Conservation (phyloP, 1,140 invertebrate species). For the Galleria mellonella region DNA sequence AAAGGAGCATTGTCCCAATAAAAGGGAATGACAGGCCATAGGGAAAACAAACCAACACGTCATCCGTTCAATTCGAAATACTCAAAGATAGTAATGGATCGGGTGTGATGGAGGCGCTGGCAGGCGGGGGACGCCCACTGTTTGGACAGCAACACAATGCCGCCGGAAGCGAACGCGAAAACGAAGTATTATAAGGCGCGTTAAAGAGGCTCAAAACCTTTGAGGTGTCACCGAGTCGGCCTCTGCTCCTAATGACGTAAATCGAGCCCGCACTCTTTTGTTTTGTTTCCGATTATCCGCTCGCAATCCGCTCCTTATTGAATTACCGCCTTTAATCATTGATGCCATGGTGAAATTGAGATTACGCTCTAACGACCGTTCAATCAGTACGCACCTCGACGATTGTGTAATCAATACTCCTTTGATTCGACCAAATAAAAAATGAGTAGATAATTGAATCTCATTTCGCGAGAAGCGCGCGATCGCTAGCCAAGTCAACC, state of each 20-base stretch:
- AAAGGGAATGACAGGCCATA: conserved; percentile 1
- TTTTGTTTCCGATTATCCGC: conserved; percentile 45
- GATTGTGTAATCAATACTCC: conserved; percentile 49
- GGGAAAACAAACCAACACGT: not conserved
- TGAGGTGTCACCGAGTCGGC: conserved; percentile 17
- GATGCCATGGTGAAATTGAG: conserved; percentile 2
- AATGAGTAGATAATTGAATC: conserved; percentile 32
- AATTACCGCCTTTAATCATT: conserved; percentile 65
- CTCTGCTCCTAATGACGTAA: conserved; percentile 51
- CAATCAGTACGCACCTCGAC: conserved; percentile 37
- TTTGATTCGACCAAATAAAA: conserved; percentile 46
- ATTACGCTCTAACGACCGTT: conserved; percentile 35
- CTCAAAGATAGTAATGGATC: conserved; percentile 7
- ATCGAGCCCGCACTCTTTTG: conserved; percentile 49
- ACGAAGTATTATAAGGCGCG: conserved; percentile 18
- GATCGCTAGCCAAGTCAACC: no score
- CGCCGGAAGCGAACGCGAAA: conserved; percentile 22
- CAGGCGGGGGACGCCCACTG: conserved; percentile 9
- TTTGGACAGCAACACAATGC: conserved; percentile 51
- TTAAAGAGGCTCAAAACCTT: conserved; percentile 14
- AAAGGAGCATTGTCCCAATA: conserved; percentile 1
- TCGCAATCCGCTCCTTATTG: conserved; percentile 49
- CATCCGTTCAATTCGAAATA: not conserved
- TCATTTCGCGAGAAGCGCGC: conserved; percentile 2
- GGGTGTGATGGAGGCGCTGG: conserved; percentile 9